Base-by-base conservation (phyloP, 2,113 vertebrate genomes). In the Osmerus mordax region DNA sequence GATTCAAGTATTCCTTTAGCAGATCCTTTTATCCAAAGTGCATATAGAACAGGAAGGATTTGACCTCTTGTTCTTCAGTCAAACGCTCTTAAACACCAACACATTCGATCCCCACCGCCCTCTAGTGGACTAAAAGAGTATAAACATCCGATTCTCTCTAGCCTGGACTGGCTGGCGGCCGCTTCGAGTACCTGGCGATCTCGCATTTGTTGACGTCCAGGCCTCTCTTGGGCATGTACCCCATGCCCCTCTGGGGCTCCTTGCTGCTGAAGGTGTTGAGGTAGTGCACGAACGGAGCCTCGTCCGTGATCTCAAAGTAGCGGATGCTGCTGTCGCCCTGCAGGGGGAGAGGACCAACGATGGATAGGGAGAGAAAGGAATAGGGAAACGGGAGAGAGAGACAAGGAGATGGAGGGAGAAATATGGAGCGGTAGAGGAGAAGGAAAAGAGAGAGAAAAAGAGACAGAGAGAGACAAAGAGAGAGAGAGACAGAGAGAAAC, bases 301-400 rank as follows among this genome's bases (percentile, higher is more conserved):
- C 97, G 0, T 98, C 97, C 0, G 96, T 99, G 92, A 99, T 96
- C 92, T 99, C 97, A 32, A 99, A 99, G 85, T 99, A 99, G 81
- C 96, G 95, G 79, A 99, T 99, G 87, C 96, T 98, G 93, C 97
- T 98, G 93, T 99, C 97, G 0, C 97, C 97, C 96, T 98, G 84
- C 75, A 67, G 78, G 0, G 0, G 51, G 51, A 58, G 36, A 47
- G 41, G 9, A 11, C 8, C 4, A 36, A 11, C 8, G 9, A 11
- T 5, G 41, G 41, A 47, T 47, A 11, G 8, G 41, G 41, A 47
- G 66, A 82, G 9, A 72, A 56, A 71, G 3, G 63, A 47, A 21
- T n/a, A 52, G 18, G 47, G 36, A 67, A 19, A 7, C 2, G 4
- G 3, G 28, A 67, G n/a, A 67, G 32, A n/a, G 36, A 1, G 1